A percentile compares a stretch with the other conserved stretches of the same genome.
phyloP scores from a whole-genome alignment of 2,797 vertebrate species.

The Meriones psammophilus region DNA sequence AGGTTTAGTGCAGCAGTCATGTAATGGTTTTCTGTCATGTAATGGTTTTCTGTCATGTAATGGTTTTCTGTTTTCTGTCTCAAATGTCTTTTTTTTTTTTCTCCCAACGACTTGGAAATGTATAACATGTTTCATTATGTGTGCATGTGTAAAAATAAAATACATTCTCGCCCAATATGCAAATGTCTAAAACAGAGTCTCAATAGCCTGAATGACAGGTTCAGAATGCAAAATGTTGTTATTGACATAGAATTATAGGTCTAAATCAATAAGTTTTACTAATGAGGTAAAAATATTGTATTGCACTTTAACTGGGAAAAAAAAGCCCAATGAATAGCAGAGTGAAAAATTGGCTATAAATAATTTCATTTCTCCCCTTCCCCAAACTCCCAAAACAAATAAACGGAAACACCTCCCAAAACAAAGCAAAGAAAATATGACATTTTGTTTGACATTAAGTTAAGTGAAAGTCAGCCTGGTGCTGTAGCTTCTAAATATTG shows the following conservation, averaged over 20 bases:
- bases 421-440: slow-evolving; percentile 37
- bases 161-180: not conserved
- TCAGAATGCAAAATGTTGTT: slow-evolving; percentile 28
- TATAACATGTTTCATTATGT: not conserved
- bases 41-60: too few relatives aligned
- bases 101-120: not conserved
- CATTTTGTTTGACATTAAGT: slow-evolving; percentile 6
- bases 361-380: slow-evolving; percentile 6
- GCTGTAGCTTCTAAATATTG: not conserved
- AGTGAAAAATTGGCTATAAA: not conserved
- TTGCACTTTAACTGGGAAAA: not conserved
- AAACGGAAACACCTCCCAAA: not conserved
- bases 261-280: not conserved
- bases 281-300: slow-evolving; percentile 14
- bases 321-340: not conserved
- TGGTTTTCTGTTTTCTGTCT: not conserved
- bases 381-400: not conserved
- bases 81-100: not conserved
- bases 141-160: not conserved
- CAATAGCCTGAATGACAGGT: not conserved
- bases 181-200: not conserved
- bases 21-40: slow-evolving; percentile 16
- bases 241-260: not conserved
- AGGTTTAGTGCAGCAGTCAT: not conserved
- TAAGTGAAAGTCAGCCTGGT: not conserved